A percentile compares a stretch with the other conserved stretches of the same genome.
phyloP scores from a whole-genome alignment of 1,140 invertebrate species.

The Kradibia gibbosae region DNA sequence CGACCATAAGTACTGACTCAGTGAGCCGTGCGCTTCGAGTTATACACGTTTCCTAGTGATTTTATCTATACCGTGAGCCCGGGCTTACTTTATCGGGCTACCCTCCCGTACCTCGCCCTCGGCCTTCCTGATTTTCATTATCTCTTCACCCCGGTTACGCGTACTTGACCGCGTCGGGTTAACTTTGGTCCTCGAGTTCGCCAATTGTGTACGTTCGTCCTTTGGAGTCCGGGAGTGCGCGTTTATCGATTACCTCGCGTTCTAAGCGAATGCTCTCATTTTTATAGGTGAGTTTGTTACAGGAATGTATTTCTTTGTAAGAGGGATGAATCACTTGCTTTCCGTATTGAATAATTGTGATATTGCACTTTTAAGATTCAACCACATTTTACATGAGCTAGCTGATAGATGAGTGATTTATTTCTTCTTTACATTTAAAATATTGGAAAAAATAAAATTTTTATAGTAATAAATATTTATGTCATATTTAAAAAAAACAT shows the following conservation, averaged over 20 bases:
- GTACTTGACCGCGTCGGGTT: too few species aligned
- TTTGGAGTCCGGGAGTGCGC: slow-evolving; percentile 15
- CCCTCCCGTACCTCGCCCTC: background rate
- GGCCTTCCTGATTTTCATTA: background rate
- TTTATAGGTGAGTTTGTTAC: slow-evolving; percentile 27
- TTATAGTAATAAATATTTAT: too few species aligned
- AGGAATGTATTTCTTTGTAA: background rate
- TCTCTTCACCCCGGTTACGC: background rate
- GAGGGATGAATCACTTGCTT: background rate
- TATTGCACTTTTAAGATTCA: too few species aligned
- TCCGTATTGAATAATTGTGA: too few species aligned
- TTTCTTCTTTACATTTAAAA: too few species aligned
- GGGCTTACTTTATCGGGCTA: background rate
- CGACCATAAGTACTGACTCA: slow-evolving; percentile 55
- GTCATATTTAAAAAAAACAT: too few species aligned
- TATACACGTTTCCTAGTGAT: background rate
- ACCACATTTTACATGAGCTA: too few species aligned
- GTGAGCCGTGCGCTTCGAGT: slow-evolving; percentile 68
- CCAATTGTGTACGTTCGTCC: background rate
- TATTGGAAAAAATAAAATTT: too few species aligned
- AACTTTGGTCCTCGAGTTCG: background rate
- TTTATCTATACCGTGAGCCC: background rate
- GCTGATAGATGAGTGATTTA: too few species aligned
- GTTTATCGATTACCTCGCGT: background rate
- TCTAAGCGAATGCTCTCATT: slow-evolving; percentile 24